Base-by-base conservation (phyloP, 2,113 vertebrate genomes). In the Gavialis gangeticus region DNA sequence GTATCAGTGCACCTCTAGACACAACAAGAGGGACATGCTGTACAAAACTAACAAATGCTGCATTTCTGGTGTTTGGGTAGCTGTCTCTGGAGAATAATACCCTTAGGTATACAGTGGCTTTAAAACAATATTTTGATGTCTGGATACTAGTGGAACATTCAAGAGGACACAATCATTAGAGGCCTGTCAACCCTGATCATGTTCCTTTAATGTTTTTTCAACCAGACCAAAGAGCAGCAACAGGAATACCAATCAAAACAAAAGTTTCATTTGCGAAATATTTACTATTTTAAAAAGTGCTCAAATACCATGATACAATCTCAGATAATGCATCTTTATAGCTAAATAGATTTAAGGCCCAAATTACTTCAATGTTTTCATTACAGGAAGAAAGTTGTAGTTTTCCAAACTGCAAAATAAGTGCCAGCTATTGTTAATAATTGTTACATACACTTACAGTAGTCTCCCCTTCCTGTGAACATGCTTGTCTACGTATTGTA, bases 181-280 rank as follows among this genome's bases (percentile, higher is more conserved):
- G 89, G 21, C 27, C 34, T 4, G 58, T 30, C 34, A 58, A 24
- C 11, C 12, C 57, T 25, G 4, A 5, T n/a, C 54, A 27, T 60
- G 75, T 24, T 85, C 88, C 34, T 80, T 90, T 24, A 64, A n/a
- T 1, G 13, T 82, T 82, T 77, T 82, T 64, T 59, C 75, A 90
- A 85, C 1, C 2, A 64, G 75, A 88, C 16, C 12, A 28, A 86
- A 27, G n/a, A 87, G 30, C 60, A 67, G 54, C 13, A 82, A 84
- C 0, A 0, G 24, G 73, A 88, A 91, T 17, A 9, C 22, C 57
- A 24, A 34, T 2, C 73, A 79, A 81, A 21, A 64, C 3, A 9
- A 54, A 37, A 85, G 79, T 21, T 46, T 46, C 1, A 6, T 67
- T 81, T 88, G 17, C 71, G 87, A 59, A 80, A 91, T 69, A 10